Conservation (phyloP, 2,888 invertebrate species). For the Acrobasis suavella region DNA sequence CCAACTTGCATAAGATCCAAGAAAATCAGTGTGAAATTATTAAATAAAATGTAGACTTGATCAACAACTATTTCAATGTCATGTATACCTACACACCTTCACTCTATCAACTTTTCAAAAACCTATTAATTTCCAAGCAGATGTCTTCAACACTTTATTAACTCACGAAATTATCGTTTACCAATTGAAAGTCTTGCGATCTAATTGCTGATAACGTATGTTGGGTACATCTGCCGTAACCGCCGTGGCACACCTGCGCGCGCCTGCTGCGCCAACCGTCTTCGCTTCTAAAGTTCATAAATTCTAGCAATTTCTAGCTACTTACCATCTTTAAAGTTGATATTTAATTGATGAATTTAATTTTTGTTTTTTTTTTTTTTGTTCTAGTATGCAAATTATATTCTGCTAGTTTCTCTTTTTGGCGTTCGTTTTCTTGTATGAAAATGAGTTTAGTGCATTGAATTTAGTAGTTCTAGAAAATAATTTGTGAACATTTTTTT, state of each 20-base stretch:
- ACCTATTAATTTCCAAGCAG: constrained; percentile 1
- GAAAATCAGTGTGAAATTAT: background rate
- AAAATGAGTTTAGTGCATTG: too few relatives aligned
- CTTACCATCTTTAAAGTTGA: background rate
- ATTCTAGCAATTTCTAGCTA: background rate
- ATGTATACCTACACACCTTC: background rate
- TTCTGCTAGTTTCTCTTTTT: too few relatives aligned
- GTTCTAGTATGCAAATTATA: too few relatives aligned
- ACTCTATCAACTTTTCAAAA: background rate
- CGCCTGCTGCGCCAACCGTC: constrained; percentile 22
- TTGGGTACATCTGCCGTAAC: constrained; percentile 23
- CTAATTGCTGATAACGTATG: constrained; percentile 18
- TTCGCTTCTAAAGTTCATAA: constrained; percentile 1
- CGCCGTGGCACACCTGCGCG: constrained; percentile 36
- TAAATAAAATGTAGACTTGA: background rate
- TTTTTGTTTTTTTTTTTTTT: too few relatives aligned
- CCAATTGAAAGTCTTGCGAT: constrained; percentile 8
- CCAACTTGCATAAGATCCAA: background rate
- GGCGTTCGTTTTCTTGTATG: too few relatives aligned
- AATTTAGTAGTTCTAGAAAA: too few relatives aligned
- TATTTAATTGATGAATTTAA: too few relatives aligned
- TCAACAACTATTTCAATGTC: background rate
- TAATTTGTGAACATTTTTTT: too few relatives aligned
- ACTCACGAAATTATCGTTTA: constrained; percentile 13
- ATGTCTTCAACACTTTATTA: constrained; percentile 4